phyloP scores from a whole-genome alignment of 2,888 invertebrate genomes.

The Drosophila flavopinicola region DNA sequence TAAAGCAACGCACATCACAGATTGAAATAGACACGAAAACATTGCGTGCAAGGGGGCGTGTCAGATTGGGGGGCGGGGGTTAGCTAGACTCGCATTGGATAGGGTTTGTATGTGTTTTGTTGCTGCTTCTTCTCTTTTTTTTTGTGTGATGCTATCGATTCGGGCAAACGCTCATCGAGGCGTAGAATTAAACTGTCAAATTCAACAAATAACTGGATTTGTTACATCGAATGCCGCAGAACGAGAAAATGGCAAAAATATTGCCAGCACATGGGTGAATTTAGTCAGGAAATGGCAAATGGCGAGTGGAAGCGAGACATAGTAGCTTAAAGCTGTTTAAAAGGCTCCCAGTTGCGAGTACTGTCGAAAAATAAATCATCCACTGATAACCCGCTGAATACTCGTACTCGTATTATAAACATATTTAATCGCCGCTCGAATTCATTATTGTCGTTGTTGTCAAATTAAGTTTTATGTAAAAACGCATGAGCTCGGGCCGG shows the following conservation, averaged over 20 bases:
- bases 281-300: slow-evolving; percentile 11
- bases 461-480: slow-evolving; percentile 23
- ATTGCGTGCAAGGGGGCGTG: slow-evolving; percentile 32
- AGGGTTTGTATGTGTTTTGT: no score
- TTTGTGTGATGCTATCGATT: slow-evolving; percentile 39
- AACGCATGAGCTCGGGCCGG: no score
- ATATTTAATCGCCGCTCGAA: slow-evolving; percentile 39
- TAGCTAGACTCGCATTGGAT: no score
- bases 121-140: no score
- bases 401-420: slow-evolving; percentile 6
- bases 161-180: slow-evolving; percentile 70
- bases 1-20: slow-evolving; percentile 46
- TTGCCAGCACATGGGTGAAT: slow-evolving; percentile 27
- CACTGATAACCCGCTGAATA: slow-evolving; percentile 33
- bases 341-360: background rate
- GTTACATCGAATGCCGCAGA: slow-evolving; percentile 64
- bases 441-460: slow-evolving; percentile 15
- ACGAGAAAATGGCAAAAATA: slow-evolving; percentile 8
- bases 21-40: slow-evolving; percentile 67
- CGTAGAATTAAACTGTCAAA: slow-evolving; percentile 83
- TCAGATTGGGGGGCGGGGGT: background rate
- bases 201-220: slow-evolving; percentile 80
- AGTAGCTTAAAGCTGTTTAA: slow-evolving; percentile 25
- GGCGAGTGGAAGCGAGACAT: slow-evolving; percentile 11
- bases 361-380: slow-evolving; percentile 17